These are phyloP conservation scores for Gambusia affinis DNA, from an alignment of 2,113 vertebrate genomes.

Conservation along the genomic window DNA sequence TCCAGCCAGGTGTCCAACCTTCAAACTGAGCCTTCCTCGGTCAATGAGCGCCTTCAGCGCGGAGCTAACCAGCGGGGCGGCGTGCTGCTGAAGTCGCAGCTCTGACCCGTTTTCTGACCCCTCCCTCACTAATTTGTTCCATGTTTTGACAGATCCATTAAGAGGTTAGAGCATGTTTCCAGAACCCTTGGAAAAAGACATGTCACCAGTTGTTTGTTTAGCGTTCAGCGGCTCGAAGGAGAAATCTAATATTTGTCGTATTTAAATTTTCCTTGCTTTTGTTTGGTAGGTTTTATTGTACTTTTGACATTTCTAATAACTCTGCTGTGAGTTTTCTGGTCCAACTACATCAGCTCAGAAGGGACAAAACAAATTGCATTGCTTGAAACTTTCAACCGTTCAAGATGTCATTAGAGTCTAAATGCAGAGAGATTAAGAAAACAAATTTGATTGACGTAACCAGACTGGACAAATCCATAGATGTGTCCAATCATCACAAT, in stretches of 20 bases:
- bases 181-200: constrained; percentile 31
- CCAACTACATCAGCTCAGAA: not conserved
- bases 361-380: too few species aligned
- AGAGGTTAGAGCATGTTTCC: constrained; percentile 59
- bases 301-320: not conserved
- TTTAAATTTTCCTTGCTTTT: not conserved
- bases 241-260: not conserved
- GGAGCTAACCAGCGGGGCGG: constrained; percentile 36
- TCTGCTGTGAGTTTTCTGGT: not conserved
- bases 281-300: not conserved
- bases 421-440: not conserved
- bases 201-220: constrained; percentile 32
- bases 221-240: not conserved
- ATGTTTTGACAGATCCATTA: constrained; percentile 67
- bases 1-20: constrained; percentile 36
- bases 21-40: constrained; percentile 32
- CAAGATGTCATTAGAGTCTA: not conserved
- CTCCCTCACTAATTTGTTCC: constrained; percentile 66
- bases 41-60: constrained; percentile 29
- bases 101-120: constrained; percentile 52
- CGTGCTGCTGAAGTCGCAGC: constrained; percentile 25
- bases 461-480: too few species aligned
- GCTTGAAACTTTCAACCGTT: too few species aligned
- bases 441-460: too few species aligned
- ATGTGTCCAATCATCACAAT: too few species aligned